Evolutionary conservation across 2,113 vertebrate species (phyloP).

Genomic region (Gracilinanus agilis): DNA sequence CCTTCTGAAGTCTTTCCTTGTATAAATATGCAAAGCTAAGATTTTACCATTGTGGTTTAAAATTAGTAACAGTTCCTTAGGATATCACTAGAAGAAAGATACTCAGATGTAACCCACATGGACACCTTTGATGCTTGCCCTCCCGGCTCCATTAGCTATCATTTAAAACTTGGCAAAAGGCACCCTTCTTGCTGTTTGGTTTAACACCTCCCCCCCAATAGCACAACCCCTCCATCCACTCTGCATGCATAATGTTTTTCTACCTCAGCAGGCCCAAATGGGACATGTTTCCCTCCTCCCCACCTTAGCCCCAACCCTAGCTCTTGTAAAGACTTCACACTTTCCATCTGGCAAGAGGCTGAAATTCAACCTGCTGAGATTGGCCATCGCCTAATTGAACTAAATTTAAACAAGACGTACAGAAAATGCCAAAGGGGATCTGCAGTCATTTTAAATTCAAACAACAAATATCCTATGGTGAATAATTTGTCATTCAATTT

Average conservation of each 20-base stretch:
- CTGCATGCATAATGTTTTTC: conserved; percentile 49
- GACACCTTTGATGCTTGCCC: conserved; percentile 82
- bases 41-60: conserved; percentile 77
- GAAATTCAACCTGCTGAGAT: conserved; percentile 69
- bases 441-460: conserved; percentile 57
- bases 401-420: conserved; percentile 65
- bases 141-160: conserved; percentile 73
- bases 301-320: conserved; percentile 22
- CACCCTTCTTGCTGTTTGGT: conserved; percentile 75
- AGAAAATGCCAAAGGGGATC: conserved; percentile 51
- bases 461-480: conserved; percentile 63
- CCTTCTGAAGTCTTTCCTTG: conserved; percentile 27
- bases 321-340: conserved; percentile 24
- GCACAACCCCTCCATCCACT: conserved; percentile 60
- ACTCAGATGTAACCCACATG: conserved; percentile 82
- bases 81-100: conserved; percentile 74
- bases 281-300: conserved; percentile 31
- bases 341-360: conserved; percentile 65
- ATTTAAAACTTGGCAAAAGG: conserved; percentile 78
- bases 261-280: conserved; percentile 56
- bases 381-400: conserved; percentile 61
- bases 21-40: neutral
- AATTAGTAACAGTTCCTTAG: conserved; percentile 83
- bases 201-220: conserved; percentile 68
- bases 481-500: conserved; percentile 75